Evolutionary conservation across 2,797 vertebrate species (phyloP).

Genomic region (Myiothlypis coronata): DNA sequence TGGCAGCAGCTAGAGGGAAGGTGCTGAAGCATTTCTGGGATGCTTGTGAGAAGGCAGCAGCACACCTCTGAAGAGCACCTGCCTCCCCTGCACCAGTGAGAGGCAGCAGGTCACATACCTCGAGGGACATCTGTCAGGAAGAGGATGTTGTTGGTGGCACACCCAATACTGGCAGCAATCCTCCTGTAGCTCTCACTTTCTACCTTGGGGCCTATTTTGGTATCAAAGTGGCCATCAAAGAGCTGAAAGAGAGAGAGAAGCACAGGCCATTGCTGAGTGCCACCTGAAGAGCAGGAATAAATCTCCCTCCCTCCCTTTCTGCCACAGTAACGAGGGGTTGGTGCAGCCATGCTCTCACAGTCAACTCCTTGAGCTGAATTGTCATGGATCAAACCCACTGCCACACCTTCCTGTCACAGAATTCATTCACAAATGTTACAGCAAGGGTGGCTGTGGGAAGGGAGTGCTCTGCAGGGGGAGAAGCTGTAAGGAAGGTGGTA

Average conservation of each 20-base stretch:
- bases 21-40: background rate
- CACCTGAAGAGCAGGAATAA: background rate
- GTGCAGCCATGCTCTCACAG: background rate
- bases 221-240: slow-evolving; percentile 95
- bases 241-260: slow-evolving; percentile 75
- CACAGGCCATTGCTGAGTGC: background rate
- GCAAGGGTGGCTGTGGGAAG: background rate
- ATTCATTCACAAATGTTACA: fast-evolving
- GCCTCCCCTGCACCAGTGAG: background rate
- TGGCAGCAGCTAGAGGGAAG: background rate
- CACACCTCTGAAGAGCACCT: background rate
- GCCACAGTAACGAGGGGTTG: fast-evolving
- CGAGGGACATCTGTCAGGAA: slow-evolving; percentile 91
- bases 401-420: background rate
- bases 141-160: slow-evolving; percentile 86
- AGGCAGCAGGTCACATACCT: slow-evolving; percentile 71
- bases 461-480: background rate
- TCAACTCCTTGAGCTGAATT: background rate
- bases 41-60: background rate
- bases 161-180: slow-evolving; percentile 88
- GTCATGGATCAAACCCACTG: background rate
- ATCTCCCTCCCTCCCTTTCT: background rate
- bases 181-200: slow-evolving; percentile 92
- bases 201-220: slow-evolving; percentile 89
- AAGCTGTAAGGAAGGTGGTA: background rate